A percentile compares a stretch with the other conserved stretches of the same genome.
Conservation (phyloP, 2,113 vertebrate genomes). For the Marcusenius ussheri region DNA sequence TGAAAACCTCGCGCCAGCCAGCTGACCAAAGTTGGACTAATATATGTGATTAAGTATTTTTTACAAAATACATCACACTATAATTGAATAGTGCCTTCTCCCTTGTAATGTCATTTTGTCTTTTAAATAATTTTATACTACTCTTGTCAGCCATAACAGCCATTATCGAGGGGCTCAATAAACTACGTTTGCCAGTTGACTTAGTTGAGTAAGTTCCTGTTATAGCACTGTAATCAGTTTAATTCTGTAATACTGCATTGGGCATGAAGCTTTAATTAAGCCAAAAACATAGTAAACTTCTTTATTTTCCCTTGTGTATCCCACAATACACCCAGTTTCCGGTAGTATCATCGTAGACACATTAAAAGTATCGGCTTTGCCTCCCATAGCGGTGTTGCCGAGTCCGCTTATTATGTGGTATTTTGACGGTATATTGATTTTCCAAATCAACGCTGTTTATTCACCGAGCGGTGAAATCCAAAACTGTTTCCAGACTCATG, state of each 20-base stretch:
- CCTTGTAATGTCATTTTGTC: background rate
- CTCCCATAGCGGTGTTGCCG: background rate
- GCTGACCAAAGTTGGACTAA: background rate
- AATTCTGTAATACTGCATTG: background rate
- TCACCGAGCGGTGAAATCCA: too few species aligned
- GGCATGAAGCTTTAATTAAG: background rate
- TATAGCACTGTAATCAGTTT: background rate
- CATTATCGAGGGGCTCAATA: too few species aligned
- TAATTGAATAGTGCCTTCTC: background rate
- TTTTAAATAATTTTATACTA: background rate
- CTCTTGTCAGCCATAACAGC: background rate
- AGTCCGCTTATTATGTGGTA: background rate
- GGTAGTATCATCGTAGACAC: background rate
- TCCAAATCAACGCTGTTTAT: background rate
- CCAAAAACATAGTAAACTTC: background rate
- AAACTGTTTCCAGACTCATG: too few species aligned
- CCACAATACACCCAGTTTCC: background rate
- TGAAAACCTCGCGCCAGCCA: too few species aligned
- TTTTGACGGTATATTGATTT: background rate
- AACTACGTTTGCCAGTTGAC: background rate
- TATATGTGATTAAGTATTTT: background rate
- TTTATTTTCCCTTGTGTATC: background rate
- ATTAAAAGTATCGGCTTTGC: background rate
- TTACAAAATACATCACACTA: background rate
- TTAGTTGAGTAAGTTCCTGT: background rate